Conservation (phyloP, 2,113 vertebrate species). For the Nettapus auritus region DNA sequence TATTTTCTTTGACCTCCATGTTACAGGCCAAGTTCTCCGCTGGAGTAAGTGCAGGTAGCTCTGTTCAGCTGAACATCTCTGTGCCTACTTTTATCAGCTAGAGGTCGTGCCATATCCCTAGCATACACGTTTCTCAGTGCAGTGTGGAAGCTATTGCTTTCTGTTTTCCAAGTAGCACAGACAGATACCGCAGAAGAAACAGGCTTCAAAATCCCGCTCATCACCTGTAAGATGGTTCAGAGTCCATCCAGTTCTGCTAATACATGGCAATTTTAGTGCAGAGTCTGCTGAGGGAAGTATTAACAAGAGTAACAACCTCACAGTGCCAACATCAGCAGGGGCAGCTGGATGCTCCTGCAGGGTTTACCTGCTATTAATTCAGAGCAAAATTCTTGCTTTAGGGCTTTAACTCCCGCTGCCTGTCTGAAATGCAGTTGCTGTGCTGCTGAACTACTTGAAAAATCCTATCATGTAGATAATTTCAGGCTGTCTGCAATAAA, state of each 20-base stretch:
- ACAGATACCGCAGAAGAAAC: not conserved
- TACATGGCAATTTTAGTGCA: not conserved
- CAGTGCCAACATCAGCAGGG: not conserved
- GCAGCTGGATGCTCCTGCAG: not conserved
- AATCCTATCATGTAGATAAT: not conserved
- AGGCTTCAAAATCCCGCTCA: not conserved
- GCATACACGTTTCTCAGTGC: not conserved
- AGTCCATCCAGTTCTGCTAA: not conserved
- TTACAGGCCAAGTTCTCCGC: not conserved
- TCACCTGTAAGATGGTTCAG: not conserved
- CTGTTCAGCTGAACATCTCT: not conserved
- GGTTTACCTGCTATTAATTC: not conserved
- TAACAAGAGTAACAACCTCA: not conserved
- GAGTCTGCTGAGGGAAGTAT: not conserved
- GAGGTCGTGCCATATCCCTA: not conserved
- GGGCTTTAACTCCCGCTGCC: constrained; percentile 10
- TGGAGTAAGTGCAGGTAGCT: not conserved
- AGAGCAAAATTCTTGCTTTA: not conserved
- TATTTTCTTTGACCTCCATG: not conserved
- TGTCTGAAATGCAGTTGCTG: not conserved
- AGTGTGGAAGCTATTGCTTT: not conserved
- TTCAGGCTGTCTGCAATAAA: not conserved
- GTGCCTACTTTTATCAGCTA: not conserved
- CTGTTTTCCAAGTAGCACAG: not conserved
- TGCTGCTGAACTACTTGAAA: constrained; percentile 1